phyloP scores from a whole-genome alignment of 2,797 vertebrate species.

The Poliocrania exsul region DNA sequence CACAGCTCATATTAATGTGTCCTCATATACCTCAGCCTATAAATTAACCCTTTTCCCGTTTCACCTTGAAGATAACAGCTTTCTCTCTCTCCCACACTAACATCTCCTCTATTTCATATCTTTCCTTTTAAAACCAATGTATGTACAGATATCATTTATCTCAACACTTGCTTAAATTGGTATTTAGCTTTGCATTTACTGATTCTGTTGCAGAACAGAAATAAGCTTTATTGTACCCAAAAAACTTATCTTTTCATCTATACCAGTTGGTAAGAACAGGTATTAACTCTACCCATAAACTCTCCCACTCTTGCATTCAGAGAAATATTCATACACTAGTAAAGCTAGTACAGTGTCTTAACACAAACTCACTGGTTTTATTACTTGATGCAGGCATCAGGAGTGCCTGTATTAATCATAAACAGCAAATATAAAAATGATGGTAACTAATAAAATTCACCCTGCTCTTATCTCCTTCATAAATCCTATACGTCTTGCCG shows the following conservation, averaged over 20 bases:
- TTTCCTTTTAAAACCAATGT: neutral
- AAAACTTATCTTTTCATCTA: neutral
- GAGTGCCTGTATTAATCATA: neutral
- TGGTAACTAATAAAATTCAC: neutral
- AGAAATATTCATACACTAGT: neutral
- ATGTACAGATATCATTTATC: neutral
- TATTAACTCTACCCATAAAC: neutral
- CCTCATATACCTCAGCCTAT: neutral
- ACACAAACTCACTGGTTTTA: neutral
- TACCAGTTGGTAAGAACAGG: neutral
- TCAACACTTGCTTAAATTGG: neutral
- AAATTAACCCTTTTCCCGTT: neutral
- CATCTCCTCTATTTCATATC: neutral
- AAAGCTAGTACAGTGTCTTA: neutral
- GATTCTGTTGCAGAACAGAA: neutral
- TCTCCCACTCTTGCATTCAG: neutral
- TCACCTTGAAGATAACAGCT: neutral
- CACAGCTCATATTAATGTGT: neutral
- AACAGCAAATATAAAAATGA: neutral
- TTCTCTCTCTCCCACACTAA: neutral
- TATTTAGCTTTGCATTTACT: neutral
- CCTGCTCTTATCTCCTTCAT: neutral
- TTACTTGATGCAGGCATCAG: neutral
- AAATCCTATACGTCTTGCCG: accelerated
- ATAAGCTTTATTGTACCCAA: neutral